A percentile compares a stretch with the other conserved stretches of the same genome.
These are phyloP conservation scores for Platichthys stellatus DNA, from an alignment of 2,113 vertebrate genomes.

Conservation along the genomic window DNA sequence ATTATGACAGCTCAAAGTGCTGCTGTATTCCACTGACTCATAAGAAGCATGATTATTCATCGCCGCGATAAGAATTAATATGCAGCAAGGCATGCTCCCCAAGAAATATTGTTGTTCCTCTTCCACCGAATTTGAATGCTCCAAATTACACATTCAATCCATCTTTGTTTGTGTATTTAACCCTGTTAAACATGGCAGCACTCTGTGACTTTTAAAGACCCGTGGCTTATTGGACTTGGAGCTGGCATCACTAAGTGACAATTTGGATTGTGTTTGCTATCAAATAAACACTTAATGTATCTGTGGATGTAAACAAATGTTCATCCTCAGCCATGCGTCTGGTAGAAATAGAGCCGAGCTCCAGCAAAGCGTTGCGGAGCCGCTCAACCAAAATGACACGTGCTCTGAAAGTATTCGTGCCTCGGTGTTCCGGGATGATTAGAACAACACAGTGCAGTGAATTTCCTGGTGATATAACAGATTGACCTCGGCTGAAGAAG, in stretches of 20 bases:
- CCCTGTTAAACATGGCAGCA: conserved; percentile 74
- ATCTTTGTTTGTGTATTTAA: conserved; percentile 79
- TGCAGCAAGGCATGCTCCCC: conserved; percentile 58
- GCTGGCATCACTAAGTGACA: conserved; percentile 67
- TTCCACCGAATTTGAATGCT: conserved; percentile 69
- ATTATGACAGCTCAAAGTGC: conserved; percentile 79
- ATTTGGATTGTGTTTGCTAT: conserved; percentile 70
- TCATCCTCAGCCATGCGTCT: conserved; percentile 43
- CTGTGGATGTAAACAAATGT: conserved; percentile 67
- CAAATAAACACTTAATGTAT: conserved; percentile 76
- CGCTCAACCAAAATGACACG: neutral
- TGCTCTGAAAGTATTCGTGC: neutral
- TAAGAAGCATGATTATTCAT: conserved; percentile 76
- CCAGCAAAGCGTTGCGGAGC: neutral
- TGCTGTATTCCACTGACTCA: conserved; percentile 71
- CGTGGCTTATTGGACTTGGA: conserved; percentile 65
- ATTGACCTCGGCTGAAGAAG: conserved; percentile 41
- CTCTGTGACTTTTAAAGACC: conserved; percentile 76
- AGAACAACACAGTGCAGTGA: neutral
- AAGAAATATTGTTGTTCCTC: conserved; percentile 64
- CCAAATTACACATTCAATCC: conserved; percentile 77
- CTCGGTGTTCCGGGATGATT: conserved; percentile 16
- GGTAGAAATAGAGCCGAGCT: conserved; percentile 48
- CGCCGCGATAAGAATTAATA: conserved; percentile 75
- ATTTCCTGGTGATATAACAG: conserved; percentile 49